These are phyloP conservation scores for Tinea trinotella DNA, from an alignment of 2,888 invertebrate genomes.

Conservation along the genomic window DNA sequence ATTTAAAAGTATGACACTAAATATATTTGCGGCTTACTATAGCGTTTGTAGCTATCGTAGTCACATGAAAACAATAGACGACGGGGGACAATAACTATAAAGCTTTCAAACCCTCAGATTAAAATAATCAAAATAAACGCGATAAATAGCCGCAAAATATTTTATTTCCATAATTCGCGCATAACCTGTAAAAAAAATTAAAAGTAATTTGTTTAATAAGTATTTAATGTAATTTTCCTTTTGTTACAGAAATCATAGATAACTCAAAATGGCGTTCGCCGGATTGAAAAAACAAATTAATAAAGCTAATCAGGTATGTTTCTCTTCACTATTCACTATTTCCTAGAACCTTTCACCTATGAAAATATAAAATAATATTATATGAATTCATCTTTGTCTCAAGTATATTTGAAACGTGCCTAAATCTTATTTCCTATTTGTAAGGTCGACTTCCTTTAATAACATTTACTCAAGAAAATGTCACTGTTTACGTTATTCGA, in stretches of 20 bases:
- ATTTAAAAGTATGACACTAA: too few relatives aligned
- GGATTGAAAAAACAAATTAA: conserved; percentile 99
- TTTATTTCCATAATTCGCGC: background rate
- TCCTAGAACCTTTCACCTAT: background rate
- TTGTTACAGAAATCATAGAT: conserved; percentile 17
- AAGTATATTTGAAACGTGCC: conserved; percentile 3
- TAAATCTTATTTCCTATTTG: background rate
- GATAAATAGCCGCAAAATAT: too few relatives aligned
- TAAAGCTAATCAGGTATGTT: conserved; percentile 97
- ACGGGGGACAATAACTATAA: too few relatives aligned
- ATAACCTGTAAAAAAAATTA: background rate
- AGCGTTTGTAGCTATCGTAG: too few relatives aligned
- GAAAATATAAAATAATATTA: background rate
- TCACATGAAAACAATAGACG: background rate
- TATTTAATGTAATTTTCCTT: background rate
- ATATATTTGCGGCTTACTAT: too few relatives aligned
- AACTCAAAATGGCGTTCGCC: conserved; percentile 93
- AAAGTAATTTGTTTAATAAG: background rate
- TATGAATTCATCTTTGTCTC: background rate
- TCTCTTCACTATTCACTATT: background rate
- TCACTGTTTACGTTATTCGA: background rate
- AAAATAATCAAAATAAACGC: too few relatives aligned
- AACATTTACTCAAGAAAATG: conserved; percentile 8
- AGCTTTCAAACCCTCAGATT: too few relatives aligned
- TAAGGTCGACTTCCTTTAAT: background rate